A percentile compares a stretch with the other conserved stretches of the same genome.
phyloP scores from a whole-genome alignment of 2,113 vertebrate species.

The Paracanthobrama guichenoti region DNA sequence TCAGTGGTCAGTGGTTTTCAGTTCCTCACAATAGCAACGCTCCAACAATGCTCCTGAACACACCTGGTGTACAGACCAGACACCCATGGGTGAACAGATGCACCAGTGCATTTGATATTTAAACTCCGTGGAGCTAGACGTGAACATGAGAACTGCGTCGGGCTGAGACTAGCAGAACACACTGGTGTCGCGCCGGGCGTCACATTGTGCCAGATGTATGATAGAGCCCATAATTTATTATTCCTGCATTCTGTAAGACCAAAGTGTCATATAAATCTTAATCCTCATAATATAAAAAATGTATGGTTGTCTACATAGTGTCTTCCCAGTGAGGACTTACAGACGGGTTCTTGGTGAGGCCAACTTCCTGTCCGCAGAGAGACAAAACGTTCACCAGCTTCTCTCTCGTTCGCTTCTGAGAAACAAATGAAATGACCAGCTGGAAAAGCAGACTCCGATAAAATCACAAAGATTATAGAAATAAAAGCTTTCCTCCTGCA shows the following conservation, averaged over 20 bases:
- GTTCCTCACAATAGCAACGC: too few relatives aligned
- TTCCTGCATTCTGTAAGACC: neutral
- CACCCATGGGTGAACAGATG: too few relatives aligned
- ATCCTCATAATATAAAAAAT: neutral
- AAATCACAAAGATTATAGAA: neutral
- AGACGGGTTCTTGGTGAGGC: conserved; percentile 96
- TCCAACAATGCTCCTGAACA: too few relatives aligned
- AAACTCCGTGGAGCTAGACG: too few relatives aligned
- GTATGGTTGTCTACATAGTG: neutral
- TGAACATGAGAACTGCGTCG: too few relatives aligned
- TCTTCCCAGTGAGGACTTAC: conserved; percentile 73
- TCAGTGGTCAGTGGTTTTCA: too few relatives aligned
- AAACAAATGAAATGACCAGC: conserved; percentile 14
- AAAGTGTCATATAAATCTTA: neutral
- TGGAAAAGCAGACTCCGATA: neutral
- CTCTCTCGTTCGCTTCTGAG: conserved; percentile 94
- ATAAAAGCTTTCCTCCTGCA: neutral
- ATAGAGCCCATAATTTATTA: too few relatives aligned
- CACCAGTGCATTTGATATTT: too few relatives aligned
- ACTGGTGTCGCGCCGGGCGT: too few relatives aligned
- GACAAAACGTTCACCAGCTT: conserved; percentile 96
- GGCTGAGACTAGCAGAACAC: too few relatives aligned
- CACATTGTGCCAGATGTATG: too few relatives aligned
- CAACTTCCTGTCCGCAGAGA: conserved; percentile 96
- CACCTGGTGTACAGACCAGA: too few relatives aligned